Percentiles rank a stretch among this genome's conserved stretches.
phyloP scores from a whole-genome alignment of 2,797 vertebrate species.

The Oryzias sinensis region DNA sequence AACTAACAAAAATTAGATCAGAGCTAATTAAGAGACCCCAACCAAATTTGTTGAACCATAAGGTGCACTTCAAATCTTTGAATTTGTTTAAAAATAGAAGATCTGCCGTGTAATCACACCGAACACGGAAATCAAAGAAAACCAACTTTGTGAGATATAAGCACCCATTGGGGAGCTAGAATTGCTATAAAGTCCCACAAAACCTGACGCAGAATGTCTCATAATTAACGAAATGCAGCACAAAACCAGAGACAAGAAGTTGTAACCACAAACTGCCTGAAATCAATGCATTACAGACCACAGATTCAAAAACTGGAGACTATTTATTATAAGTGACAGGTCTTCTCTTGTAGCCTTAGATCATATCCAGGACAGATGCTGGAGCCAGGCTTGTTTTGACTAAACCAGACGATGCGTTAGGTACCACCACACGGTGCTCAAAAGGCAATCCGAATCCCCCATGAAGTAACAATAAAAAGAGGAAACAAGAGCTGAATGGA shows the following conservation, averaged over 20 bases:
- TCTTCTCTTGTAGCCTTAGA: not conserved
- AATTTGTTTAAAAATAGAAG: too few relatives aligned
- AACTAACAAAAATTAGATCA: too few relatives aligned
- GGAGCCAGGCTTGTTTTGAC: slow-evolving; percentile 12
- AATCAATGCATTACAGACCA: not conserved
- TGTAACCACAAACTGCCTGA: not conserved
- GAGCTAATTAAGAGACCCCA: too few relatives aligned
- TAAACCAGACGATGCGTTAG: not conserved
- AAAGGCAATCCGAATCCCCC: slow-evolving; percentile 20
- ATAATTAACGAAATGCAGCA: not conserved
- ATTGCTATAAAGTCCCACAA: not conserved
- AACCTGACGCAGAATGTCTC: not conserved
- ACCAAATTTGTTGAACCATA: too few relatives aligned
- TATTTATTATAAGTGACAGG: too few relatives aligned
- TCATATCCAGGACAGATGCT: not conserved
- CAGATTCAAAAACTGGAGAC: not conserved
- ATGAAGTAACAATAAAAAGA: slow-evolving; percentile 27
- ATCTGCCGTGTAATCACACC: too few relatives aligned
- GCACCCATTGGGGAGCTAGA: not conserved
- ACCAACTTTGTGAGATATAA: not conserved
- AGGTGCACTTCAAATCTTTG: too few relatives aligned
- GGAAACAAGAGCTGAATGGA: slow-evolving; percentile 29
- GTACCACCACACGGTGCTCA: not conserved
- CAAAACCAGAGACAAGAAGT: not conserved
- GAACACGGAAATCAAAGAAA: too few relatives aligned